Base-by-base conservation (phyloP, 1,140 invertebrate species). In the Psilanteris sp. region DNA sequence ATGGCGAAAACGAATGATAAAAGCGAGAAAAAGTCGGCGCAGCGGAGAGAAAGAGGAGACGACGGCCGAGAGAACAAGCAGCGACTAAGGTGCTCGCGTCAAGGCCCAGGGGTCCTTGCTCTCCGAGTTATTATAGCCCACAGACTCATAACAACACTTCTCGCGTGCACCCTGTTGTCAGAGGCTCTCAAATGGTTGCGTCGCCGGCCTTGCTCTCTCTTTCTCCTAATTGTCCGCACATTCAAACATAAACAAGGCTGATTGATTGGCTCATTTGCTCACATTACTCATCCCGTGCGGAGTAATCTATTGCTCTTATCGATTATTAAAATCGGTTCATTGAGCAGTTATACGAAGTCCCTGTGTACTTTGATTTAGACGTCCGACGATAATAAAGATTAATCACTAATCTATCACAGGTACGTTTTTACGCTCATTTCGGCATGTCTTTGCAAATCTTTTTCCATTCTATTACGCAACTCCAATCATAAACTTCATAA, bases 101-200 rank as follows among this genome's bases (percentile, higher is more conserved):
- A 86, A 86, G 84, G 84, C 78, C 84, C 81, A 83, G 79, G 82
- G 84, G 84, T 85, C 84, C 78, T 85, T 85, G 84, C 83, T 82
- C 84, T 80, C 84, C 62, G 73, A 79, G 77, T 79, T 81, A 81
- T 81, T 67, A 67, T 55, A 83, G 76, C 72, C 72, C 70, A 70
- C 77, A 68, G 78, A 72, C 80, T 80, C 67, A 80, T 80, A 78
- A 81, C 55, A 81, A 67, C 59, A 52, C 61, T 71, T 62, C 48
- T 81, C 76, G 71, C 39, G 54, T 46, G 64, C 74, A 41, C 76
- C 48, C 27, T 41, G 61, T 73, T 44, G 18, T 52, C 79, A 75
- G 75, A 74, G 77, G 50, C 68, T 80, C 77, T 80, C 68, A 78
- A 46, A 27, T 66, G 61, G 61, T 44, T 54, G 46, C 46, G 39